Base-by-base conservation (phyloP, 1,140 invertebrate species). In the Pseudomyrmex gracilis region DNA sequence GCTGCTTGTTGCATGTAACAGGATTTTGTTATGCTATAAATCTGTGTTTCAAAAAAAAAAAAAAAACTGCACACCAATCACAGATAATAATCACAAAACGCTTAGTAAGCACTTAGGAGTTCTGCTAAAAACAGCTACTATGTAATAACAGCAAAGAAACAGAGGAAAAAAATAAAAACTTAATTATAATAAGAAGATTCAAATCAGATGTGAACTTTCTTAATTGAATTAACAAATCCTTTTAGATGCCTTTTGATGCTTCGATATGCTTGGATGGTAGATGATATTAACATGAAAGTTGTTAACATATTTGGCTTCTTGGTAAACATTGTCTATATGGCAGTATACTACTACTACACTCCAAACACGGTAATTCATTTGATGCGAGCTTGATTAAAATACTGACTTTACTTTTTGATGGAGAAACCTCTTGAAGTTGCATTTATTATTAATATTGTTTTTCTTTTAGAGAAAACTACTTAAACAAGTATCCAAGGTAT, bases 301-400 rank as follows among this genome's bases (percentile, higher is more conserved):
- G 96, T 97, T 43, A 97, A 97, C 94, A 89, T 97, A 73, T 95
- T 96, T 90, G 97, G 96, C 83, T 93, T 97, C 70, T 88, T 95
- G 1, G 93, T 97, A 49, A 97, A 97, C 90, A 90, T 95, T 0
- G 53, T 95, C 10, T 98, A 97, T 88, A 93, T 96, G 80, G 70
- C 94, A 63, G 91, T 96, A 15, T 98, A 95, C 92, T 97, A 96
- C 90, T 86, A 95, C 22, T 97, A 96, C 90, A 94, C 96, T 8
- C 90, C 94, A 13, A 89, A 86, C 61, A 95, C 92, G 92, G 96
- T 93, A 95, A 82, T 20, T 63, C 61, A 20, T 45, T 74, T 61
- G 7, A 53, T 74, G 61, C 45, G 2, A 0, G n/a, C 7, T 63
- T n/a, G 1, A 74, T 82, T 4, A 13, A 51, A 2, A 22, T 17